Conservation (phyloP, 2,113 vertebrate genomes). For the Erinaceus europaeus region DNA sequence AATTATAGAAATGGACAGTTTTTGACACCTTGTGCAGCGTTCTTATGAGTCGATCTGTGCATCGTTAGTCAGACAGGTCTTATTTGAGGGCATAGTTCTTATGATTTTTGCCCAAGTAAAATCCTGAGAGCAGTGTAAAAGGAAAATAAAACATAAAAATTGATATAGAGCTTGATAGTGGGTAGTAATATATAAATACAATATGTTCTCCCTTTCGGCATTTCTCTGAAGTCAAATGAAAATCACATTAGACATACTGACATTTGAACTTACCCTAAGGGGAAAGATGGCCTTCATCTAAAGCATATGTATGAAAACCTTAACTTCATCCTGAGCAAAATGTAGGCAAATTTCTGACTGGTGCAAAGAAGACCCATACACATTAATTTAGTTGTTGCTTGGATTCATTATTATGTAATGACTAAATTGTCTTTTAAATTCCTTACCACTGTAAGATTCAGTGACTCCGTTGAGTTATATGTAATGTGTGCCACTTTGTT, state of each 20-base stretch:
- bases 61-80: neutral
- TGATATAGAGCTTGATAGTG: neutral
- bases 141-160: neutral
- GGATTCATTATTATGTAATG: neutral
- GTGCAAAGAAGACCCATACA: neutral
- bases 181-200: neutral
- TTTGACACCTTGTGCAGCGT: neutral
- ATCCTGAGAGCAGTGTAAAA: neutral
- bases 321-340: neutral
- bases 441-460: neutral
- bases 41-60: neutral
- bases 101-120: neutral
- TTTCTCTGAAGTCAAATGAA: neutral
- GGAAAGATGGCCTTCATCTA: neutral
- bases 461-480: neutral
- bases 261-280: slow-evolving; percentile 30
- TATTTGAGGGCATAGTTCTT: neutral
- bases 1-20: neutral
- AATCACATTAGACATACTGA: neutral
- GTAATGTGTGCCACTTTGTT: neutral
- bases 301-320: neutral
- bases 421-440: slow-evolving; percentile 3
- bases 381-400: neutral
- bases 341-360: neutral
- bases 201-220: neutral